Base-by-base conservation (phyloP, 2,797 vertebrate genomes). In the Tauraco hartlaubi region DNA sequence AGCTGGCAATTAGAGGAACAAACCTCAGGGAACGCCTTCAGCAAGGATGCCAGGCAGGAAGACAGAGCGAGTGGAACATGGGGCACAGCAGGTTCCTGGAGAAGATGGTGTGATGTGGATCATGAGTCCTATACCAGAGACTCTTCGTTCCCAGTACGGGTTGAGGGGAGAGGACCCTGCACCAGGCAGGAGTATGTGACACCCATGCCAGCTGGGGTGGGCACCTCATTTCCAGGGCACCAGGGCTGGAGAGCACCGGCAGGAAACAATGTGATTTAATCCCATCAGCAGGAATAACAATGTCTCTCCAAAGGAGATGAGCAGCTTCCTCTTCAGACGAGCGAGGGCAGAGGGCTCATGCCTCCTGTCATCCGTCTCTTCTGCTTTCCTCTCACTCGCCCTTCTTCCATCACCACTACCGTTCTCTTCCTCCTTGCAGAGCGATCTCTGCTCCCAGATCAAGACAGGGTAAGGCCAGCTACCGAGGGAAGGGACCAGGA, bases 1-100 rank as follows among this genome's bases (percentile, higher is more conserved):
- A 79, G 55, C 67, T 85, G 55, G 67, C 74, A 92, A 87, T 92
- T 84, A 94, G 49, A 46, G 39, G 15, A 75, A 20, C 5, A 43
- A 80, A 52, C 82, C 76, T 83, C 11, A 3, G 75, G 92, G 59
- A 89, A 85, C 29, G 56, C 72, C 87, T 59, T 8, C 15, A 73
- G 81, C 48, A 31, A 68, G 35, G 48, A 48, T 88, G 64, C 78
- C 64, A 69, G 72, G 67, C 77, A 69, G 71, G 71, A 81, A 29
- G 37, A 26, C 67, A 66, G 43, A 86, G n/a, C 1, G 3, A 44
- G n/a, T n/a, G 69, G 33, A 54, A 92, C 6, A 4, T 2, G 1
- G 44, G n/a, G 46, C 62, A 64, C n/a, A 20, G 49, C 0, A 1
- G 18, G 25, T 19, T 87, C 44, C 59, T 23, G 37, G 46, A 74